Conservation (phyloP, 2,113 vertebrate species). For the Sclerurus mexicanus region DNA sequence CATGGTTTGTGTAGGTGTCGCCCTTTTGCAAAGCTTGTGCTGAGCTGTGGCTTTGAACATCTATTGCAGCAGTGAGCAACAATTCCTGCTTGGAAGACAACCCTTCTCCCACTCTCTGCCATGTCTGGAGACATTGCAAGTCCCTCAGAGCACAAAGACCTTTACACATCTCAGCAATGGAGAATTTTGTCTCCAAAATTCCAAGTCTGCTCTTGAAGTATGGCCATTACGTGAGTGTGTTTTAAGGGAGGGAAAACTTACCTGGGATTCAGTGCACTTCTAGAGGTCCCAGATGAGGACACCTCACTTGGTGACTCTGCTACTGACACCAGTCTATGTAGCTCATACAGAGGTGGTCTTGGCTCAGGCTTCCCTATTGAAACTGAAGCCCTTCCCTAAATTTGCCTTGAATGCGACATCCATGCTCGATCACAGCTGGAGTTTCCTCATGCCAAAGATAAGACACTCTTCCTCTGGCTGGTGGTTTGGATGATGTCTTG, state of each 20-base stretch:
- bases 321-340: neutral
- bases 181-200: neutral
- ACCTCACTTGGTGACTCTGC: fast-evolving
- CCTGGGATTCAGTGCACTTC: neutral
- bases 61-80: neutral
- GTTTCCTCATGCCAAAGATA: neutral
- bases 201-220: neutral
- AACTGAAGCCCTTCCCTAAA: neutral
- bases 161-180: neutral
- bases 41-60: neutral
- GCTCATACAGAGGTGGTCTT: neutral
- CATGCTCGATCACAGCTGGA: neutral
- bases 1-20: neutral
- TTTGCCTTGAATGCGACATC: neutral
- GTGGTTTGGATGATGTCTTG: neutral
- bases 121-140: fast-evolving
- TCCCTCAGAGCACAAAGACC: neutral
- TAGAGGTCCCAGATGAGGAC: neutral
- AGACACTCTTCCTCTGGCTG: neutral
- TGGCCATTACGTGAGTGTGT: neutral
- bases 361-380: neutral
- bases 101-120: neutral
- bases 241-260: neutral
- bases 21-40: neutral
- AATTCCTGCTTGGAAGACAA: neutral